Percentiles rank a stretch among this genome's conserved stretches.
Conservation (phyloP, 1,140 invertebrate species). For the Drosophila kohkoa region DNA sequence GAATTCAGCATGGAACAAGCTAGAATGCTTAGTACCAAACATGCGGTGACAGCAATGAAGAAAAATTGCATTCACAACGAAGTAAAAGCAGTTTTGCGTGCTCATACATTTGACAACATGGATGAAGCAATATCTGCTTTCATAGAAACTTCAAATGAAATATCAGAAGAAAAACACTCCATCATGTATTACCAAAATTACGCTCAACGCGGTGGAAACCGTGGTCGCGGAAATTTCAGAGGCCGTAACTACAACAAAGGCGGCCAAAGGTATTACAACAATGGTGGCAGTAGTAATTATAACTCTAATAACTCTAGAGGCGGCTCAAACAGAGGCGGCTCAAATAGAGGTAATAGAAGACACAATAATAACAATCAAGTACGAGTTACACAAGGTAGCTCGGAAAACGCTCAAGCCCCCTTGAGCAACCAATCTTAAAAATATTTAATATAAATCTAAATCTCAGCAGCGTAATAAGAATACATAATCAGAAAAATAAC, state of each 20-base stretch:
- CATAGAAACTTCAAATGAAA: background rate
- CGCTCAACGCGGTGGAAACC: background rate
- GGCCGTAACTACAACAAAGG: background rate
- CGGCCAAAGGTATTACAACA: background rate
- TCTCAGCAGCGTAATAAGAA: background rate
- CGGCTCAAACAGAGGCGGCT: no score
- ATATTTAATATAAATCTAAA: background rate
- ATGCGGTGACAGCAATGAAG: no score
- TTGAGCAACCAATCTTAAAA: slow-evolving; percentile 2
- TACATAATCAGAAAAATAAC: background rate
- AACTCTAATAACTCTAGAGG: background rate
- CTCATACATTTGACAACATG: no score
- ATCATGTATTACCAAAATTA: slow-evolving; percentile 8
- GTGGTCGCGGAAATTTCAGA: background rate
- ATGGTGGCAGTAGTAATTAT: background rate
- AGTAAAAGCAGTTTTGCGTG: no score
- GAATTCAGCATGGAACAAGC: no score
- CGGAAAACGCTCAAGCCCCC: background rate
- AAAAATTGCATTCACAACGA: no score
- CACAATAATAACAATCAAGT: background rate
- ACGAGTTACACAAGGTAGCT: background rate
- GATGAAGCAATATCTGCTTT: no score
- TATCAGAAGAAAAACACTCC: background rate
- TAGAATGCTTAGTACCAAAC: no score
- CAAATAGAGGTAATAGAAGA: no score